Percentiles rank a stretch among this genome's conserved stretches.
Conservation (phyloP, 2,888 invertebrate genomes). For the Lochmaea capreae region DNA sequence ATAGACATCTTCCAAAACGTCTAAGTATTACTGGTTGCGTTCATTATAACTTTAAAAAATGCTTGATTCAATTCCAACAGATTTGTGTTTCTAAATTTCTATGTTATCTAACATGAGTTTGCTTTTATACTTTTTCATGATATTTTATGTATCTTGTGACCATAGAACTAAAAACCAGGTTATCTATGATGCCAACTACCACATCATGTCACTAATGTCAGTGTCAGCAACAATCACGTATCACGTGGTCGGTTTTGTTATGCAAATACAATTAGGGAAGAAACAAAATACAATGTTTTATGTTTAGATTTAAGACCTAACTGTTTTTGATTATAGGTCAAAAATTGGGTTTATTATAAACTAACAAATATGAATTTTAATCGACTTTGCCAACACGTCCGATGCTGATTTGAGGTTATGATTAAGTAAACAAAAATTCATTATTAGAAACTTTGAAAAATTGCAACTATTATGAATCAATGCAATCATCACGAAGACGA, state of each 20-base stretch:
- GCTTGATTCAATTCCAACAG: too few relatives aligned
- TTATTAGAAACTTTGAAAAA: not conserved
- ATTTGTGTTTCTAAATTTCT: too few relatives aligned
- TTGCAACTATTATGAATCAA: slow-evolving; percentile 34
- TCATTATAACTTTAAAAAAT: too few relatives aligned
- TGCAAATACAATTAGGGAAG: not conserved
- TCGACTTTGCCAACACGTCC: not conserved
- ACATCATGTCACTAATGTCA: too few relatives aligned
- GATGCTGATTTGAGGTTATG: slow-evolving; percentile 7
- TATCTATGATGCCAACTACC: too few relatives aligned
- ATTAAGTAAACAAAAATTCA: slow-evolving; percentile 8
- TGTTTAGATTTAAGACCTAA: not conserved
- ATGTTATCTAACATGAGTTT: too few relatives aligned
- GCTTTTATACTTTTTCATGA: too few relatives aligned
- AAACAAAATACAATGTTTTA: not conserved
- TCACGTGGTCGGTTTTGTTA: not conserved
- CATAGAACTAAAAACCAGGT: too few relatives aligned
- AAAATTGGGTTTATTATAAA: not conserved
- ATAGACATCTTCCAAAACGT: too few relatives aligned
- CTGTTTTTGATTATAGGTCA: not conserved
- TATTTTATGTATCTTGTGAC: too few relatives aligned
- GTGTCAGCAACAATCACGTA: not conserved
- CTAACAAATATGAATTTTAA: not conserved
- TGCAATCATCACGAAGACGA: slow-evolving; percentile 52
- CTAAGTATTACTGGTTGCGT: too few relatives aligned